Base-by-base conservation (phyloP, 2,113 vertebrate genomes). In the Perognathus longimembris region DNA sequence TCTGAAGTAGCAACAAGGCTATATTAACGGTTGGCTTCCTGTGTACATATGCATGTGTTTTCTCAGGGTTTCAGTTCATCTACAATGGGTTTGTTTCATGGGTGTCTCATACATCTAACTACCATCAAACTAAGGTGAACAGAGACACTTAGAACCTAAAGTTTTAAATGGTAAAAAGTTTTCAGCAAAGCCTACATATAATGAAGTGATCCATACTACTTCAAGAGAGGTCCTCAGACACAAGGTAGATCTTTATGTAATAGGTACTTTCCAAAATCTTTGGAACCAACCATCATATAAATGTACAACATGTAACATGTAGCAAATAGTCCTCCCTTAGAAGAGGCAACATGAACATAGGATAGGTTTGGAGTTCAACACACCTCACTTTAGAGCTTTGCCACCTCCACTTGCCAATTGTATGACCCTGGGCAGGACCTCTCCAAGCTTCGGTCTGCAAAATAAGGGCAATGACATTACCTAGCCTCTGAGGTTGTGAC, bases 381-480 rank as follows among this genome's bases (percentile, higher is more conserved):
- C 75, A 5, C 54, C 83, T 84, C 63, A 0, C 6, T 38, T 84
- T 92, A 57, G 28, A 73, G 54, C 79, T 70, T 63, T 22, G 54
- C 3, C 14, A 30, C n/a, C 14, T 77, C 45, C 28, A 28, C 73
- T 88, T 69, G 38, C 57, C 77, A 45, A 21, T 70, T 89, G 36
- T 91, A 17, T 88, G 94, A 91, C 94, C 84, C 89, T 89, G 87
- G 87, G 79, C 82, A 89, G 87, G 73, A 40, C 80, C 77, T 80
- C 79, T 89, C 69, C 14, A 71, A 50, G 63, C 32, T n/a, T 86
- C 76, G 24, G 14, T 87, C 89, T 94, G 89, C 92, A 92, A 87
- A 91, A 75, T 87, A 63, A 63, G 38, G 80, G 34, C 88, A 86
- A 78, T 91, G 86, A 50, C 85, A 78, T 85, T 71, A 12, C 54